Base-by-base conservation (phyloP, 2,797 vertebrate species). In the Otolemur crassicaudatus region DNA sequence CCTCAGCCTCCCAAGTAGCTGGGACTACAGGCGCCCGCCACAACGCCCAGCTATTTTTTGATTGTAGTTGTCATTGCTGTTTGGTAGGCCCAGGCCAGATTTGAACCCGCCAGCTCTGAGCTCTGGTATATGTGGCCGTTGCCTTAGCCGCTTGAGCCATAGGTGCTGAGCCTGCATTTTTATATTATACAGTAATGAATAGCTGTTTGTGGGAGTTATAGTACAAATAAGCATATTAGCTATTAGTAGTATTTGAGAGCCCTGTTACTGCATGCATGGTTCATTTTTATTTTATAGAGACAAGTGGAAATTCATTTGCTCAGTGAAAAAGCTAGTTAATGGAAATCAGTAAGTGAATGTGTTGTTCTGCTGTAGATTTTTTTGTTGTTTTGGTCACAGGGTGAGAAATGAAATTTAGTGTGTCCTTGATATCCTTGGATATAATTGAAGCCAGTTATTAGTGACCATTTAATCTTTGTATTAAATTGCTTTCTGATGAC, bases 211-310 rank as follows among this genome's bases (percentile, higher is more conserved):
- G 90, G 87, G 63, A 92, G 96, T 94, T 94, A 46, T 3, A 29
- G 29, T 72, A 81, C 85, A 96, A 6, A 1, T 94, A 92, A 65
- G 67, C 19, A 29, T 75, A 27, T 73, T 58, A 20, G 40, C 77
- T 95, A 69, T 95, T 94, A 67, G 23, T 96, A 86, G 60, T 67
- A 34, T 43, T n/a, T 84, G 72, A 31, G 83, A 87, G 87, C 83
- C 93, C 94, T 94, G 3, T 96, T 94, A 92, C 79, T 97, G 97
- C 56, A 70, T 0, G 2, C 9, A 0, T 96, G 82, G 16, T 69
- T 98, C 95, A 86, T 98, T 97, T 96, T 94, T 97, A 40, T 91
- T 83, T 84, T 96, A 76, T 89, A 90, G 94, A 90, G 94, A 60
- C 92, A 98, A 97, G 72, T 89, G 56, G 83, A 81, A 69, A 87